These are phyloP conservation scores for Drosophila busckii DNA, from an alignment of 1,140 invertebrate species.

Conservation along the genomic window DNA sequence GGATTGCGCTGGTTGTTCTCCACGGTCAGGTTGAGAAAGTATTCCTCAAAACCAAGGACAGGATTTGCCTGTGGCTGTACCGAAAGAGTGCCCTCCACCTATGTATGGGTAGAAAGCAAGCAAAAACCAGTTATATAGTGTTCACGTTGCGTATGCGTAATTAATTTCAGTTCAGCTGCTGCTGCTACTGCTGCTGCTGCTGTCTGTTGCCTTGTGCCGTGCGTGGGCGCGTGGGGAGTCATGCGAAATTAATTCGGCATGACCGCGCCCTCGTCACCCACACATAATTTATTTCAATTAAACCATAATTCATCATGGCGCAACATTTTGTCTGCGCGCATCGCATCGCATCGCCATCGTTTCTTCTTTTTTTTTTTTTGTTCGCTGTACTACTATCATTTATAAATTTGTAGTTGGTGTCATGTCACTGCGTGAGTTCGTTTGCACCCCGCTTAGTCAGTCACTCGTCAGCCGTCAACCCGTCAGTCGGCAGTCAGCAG, in stretches of 20 bases:
- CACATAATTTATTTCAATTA: constrained; percentile 74
- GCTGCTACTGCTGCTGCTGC: constrained; percentile 1
- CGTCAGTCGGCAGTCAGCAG: too few relatives aligned
- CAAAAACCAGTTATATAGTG: constrained; percentile 8
- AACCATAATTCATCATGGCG: constrained; percentile 63
- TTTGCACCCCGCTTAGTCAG: too few relatives aligned
- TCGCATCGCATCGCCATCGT: too few relatives aligned
- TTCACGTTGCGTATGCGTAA: constrained; percentile 50
- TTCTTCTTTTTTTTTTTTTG: too few relatives aligned
- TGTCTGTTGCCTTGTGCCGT: neutral
- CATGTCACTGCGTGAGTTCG: constrained; percentile 42
- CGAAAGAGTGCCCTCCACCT: constrained; percentile 91
- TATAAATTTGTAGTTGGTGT: constrained; percentile 53
- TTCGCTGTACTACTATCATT: constrained; percentile 37
- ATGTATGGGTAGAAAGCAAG: neutral
- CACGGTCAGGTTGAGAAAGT: constrained; percentile 91
- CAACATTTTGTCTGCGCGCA: constrained; percentile 14
- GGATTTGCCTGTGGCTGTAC: constrained; percentile 94
- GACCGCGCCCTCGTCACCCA: constrained; percentile 15
- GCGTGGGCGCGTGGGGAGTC: neutral
- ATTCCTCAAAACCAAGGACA: constrained; percentile 91
- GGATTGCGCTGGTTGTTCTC: constrained; percentile 93
- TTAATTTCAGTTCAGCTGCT: constrained; percentile 26
- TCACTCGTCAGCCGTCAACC: too few relatives aligned
- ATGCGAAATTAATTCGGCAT: constrained; percentile 51